phyloP scores from a whole-genome alignment of 2,888 invertebrate genomes.

The Therioaphis trifolii region DNA sequence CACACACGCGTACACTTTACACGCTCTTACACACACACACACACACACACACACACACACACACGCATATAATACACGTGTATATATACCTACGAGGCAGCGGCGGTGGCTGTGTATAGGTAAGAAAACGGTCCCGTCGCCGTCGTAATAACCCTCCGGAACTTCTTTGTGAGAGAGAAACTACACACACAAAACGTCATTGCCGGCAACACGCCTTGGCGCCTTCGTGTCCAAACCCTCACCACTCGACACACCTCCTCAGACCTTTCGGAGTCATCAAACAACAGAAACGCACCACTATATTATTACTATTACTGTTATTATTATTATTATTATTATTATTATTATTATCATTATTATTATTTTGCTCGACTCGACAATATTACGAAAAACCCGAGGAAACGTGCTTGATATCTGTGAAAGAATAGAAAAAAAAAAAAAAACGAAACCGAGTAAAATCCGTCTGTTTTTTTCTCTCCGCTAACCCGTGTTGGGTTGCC shows the following conservation, averaged over 20 bases:
- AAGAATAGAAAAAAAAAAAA: constrained; percentile 2
- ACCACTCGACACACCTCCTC: constrained; percentile 62
- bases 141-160: constrained; percentile 61
- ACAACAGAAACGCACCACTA: constrained; percentile 50
- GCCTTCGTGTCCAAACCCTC: constrained; percentile 61
- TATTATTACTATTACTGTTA: constrained; percentile 39
- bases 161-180: constrained; percentile 54
- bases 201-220: constrained; percentile 62
- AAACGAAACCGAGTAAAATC: not conserved
- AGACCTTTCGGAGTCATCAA: constrained; percentile 61
- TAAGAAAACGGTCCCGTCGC: constrained; percentile 36
- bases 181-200: constrained; percentile 49
- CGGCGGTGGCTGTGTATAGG: constrained; percentile 19
- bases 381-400: constrained; percentile 11
- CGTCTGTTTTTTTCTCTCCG: not conserved
- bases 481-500: not conserved
- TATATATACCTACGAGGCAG: not conserved
- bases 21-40: too few relatives aligned
- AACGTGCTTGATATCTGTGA: not conserved
- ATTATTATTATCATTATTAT: not conserved
- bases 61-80: not conserved
- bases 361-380: constrained; percentile 28
- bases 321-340: constrained; percentile 31
- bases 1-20: too few relatives aligned
- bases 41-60: too few relatives aligned